phyloP scores from a whole-genome alignment of 30 jellyfish, hydroid and myxozoan species.

The Hydractinia symbiolongicarpus region DNA sequence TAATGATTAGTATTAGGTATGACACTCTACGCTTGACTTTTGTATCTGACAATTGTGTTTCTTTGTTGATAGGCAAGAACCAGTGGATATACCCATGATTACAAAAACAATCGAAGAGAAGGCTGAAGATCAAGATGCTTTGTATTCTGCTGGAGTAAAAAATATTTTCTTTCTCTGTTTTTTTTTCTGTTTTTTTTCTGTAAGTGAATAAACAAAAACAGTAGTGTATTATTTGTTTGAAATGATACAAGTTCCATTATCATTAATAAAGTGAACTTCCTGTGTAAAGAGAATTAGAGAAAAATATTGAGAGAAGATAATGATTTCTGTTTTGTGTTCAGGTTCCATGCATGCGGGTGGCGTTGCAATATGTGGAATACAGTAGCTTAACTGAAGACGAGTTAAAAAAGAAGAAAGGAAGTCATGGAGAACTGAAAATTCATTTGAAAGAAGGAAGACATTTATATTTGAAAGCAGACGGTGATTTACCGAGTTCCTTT shows the following conservation, averaged over 20 bases:
- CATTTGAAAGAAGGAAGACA: slow-evolving; percentile 59
- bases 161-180: not conserved
- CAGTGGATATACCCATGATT: slow-evolving; percentile 1
- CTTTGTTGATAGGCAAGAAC: not conserved
- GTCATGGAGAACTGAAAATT: slow-evolving; percentile 47
- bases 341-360: slow-evolving; percentile 27
- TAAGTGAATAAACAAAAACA: not conserved
- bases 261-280: too few species aligned
- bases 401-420: slow-evolving; percentile 40
- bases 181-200: not conserved
- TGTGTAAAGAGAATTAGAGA: too few species aligned
- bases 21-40: not conserved
- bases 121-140: not conserved
- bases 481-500: slow-evolving; percentile 66
- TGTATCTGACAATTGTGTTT: not conserved
- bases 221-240: too few species aligned
- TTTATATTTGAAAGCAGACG: slow-evolving; percentile 39
- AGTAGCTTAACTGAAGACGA: slow-evolving; percentile 13
- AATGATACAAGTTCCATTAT: too few species aligned
- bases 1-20: not conserved
- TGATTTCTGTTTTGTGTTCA: not conserved
- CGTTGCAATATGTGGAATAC: slow-evolving; percentile 24
- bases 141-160: not conserved
- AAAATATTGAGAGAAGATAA: too few species aligned
- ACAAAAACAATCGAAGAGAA: not conserved